Conservation (phyloP, 92 coral and sea anemone species). For the Phenganax subtilis region DNA sequence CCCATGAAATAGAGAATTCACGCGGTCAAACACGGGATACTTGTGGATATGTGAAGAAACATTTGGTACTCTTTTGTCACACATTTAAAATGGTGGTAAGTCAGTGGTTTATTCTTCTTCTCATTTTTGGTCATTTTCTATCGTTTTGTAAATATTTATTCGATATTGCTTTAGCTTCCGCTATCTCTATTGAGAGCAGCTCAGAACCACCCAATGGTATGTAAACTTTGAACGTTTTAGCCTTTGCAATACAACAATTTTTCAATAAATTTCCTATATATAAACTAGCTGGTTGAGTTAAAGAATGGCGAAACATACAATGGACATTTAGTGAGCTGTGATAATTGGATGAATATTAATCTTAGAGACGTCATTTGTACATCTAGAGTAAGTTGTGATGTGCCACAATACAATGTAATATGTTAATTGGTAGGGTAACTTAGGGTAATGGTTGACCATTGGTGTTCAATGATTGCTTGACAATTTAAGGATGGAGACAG, state of each 20-base stretch:
- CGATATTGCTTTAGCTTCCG: conserved; percentile 65
- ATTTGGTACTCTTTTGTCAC: too few relatives aligned
- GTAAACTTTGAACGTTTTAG: background rate
- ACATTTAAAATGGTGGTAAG: conserved; percentile 90
- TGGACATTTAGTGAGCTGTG: conserved; percentile 99
- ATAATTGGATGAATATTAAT: conserved; percentile 98
- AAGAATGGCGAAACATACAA: conserved; percentile 99
- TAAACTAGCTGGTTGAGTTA: conserved; percentile 76
- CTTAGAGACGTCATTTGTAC: conserved; percentile 96
- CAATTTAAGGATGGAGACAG: conserved; percentile 82
- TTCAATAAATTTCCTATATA: background rate
- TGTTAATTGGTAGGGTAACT: background rate
- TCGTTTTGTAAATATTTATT: background rate
- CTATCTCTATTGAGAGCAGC: conserved; percentile 95
- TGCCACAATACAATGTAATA: background rate
- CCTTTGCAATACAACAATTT: background rate
- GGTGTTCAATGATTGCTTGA: background rate
- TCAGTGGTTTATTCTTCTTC: background rate
- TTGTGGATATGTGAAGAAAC: background rate
- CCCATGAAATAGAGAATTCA: background rate
- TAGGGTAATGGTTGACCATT: background rate
- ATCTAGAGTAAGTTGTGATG: conserved; percentile 71
- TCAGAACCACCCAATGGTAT: conserved; percentile 98
- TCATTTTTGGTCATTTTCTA: background rate
- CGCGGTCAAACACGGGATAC: background rate